Evolutionary conservation across 2,888 invertebrate genomes (phyloP).

Genomic region (Thereva unica): DNA sequence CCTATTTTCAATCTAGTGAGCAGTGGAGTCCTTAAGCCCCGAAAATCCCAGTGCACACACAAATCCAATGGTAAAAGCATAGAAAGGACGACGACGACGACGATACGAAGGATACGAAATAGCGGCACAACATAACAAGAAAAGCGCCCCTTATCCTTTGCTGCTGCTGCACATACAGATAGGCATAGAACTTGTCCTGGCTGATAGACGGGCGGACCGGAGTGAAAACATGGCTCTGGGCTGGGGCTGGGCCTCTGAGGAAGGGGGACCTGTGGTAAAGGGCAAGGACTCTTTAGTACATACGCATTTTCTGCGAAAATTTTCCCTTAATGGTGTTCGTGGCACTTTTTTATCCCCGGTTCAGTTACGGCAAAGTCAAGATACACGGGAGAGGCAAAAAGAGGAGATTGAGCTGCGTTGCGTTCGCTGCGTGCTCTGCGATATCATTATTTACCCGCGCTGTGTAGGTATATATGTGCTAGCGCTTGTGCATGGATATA

Average conservation of each 20-base stretch:
- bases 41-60: slow-evolving; percentile 35
- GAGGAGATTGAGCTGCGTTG: too few species aligned
- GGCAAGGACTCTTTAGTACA: slow-evolving; percentile 1
- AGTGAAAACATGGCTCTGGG: too few species aligned
- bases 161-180: slow-evolving; percentile 29
- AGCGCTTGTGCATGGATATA: too few species aligned
- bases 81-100: slow-evolving; percentile 25
- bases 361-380: background rate
- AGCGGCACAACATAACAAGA: background rate
- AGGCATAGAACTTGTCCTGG: slow-evolving; percentile 19
- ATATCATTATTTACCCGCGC: too few species aligned
- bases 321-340: slow-evolving; percentile 25
- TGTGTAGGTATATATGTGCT: too few species aligned
- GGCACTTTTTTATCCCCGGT: slow-evolving; percentile 21
- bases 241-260: background rate
- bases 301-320: slow-evolving; percentile 33
- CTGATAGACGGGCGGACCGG: background rate
- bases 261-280: background rate
- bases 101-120: slow-evolving; percentile 3
- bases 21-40: slow-evolving; percentile 14
- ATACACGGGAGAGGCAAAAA: background rate
- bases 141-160: slow-evolving; percentile 11
- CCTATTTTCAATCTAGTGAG: slow-evolving; percentile 27
- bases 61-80: slow-evolving; percentile 12
- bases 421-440: too few species aligned